phyloP scores from a whole-genome alignment of 2,888 invertebrate species.

The Rhaphigaster nebulosa region DNA sequence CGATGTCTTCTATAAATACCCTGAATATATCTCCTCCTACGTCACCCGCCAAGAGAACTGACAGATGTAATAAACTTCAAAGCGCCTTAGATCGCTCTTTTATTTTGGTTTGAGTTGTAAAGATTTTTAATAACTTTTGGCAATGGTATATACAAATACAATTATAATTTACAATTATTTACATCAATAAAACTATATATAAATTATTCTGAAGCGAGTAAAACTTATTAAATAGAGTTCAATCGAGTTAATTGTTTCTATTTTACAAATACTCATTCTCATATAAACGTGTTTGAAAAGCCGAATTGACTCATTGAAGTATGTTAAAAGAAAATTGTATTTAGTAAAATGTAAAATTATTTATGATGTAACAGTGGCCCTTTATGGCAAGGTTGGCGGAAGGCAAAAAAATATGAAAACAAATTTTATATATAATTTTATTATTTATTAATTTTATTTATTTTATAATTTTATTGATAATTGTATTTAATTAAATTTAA shows the following conservation, averaged over 20 bases:
- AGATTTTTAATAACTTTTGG: not conserved
- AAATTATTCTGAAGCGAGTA: not conserved
- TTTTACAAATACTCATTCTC: not conserved
- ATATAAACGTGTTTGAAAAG: not conserved
- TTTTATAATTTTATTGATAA: no score
- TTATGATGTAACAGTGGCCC: no score
- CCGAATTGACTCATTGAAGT: no score
- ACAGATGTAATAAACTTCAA: conserved; percentile 17
- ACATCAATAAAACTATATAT: not conserved
- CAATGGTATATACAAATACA: not conserved
- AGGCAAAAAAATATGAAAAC: no score
- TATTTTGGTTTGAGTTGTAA: not conserved
- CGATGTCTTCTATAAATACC: not conserved
- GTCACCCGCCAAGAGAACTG: not conserved
- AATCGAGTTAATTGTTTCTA: not conserved
- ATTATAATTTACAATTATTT: not conserved
- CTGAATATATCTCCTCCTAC: not conserved
- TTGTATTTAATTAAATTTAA: no score
- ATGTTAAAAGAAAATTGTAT: no score
- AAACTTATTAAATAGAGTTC: not conserved
- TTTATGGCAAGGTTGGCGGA: no score
- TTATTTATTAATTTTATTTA: no score
- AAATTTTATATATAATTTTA: no score
- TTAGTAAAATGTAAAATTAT: no score
- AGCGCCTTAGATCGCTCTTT: not conserved